A percentile compares a stretch with the other conserved stretches of the same genome.
Evolutionary conservation across 1,140 invertebrate species (phyloP).

Genomic region (Dendrolimus punctatus): DNA sequence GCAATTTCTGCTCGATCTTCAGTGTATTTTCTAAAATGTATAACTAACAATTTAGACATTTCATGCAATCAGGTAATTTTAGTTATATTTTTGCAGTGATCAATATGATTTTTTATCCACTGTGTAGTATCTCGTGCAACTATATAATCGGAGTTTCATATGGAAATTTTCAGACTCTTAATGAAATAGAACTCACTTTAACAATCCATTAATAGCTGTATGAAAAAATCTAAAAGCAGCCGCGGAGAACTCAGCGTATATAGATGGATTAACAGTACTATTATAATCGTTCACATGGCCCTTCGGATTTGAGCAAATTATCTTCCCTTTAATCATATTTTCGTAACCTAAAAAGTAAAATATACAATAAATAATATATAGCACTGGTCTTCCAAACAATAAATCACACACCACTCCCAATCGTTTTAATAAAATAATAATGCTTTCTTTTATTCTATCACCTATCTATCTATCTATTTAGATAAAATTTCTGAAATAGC

Average conservation of each 20-base stretch:
- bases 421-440: too few species aligned
- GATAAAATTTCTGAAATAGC: too few species aligned
- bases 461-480: too few species aligned
- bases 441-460: too few species aligned
- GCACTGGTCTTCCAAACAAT: too few species aligned
- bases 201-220: slow-evolving; percentile 1
- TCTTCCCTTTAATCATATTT: slow-evolving; percentile 6
- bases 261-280: slow-evolving; percentile 1
- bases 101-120: too few species aligned
- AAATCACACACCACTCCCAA: too few species aligned
- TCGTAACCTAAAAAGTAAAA: slow-evolving; percentile 2
- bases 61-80: too few species aligned
- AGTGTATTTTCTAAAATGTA: slow-evolving; percentile 1
- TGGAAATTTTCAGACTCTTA: too few species aligned
- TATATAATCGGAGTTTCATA: too few species aligned
- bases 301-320: neutral
- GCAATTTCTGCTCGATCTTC: neutral
- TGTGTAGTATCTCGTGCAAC: too few species aligned
- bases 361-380: neutral
- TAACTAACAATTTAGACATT: neutral
- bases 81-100: too few species aligned
- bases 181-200: slow-evolving; percentile 2
- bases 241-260: slow-evolving; percentile 1
- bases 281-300: slow-evolving; percentile 7
- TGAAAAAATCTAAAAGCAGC: slow-evolving; percentile 6